A percentile compares a stretch with the other conserved stretches of the same genome.
Evolutionary conservation across 2,797 vertebrate genomes (phyloP).

Genomic region (Anguilla anguilla): DNA sequence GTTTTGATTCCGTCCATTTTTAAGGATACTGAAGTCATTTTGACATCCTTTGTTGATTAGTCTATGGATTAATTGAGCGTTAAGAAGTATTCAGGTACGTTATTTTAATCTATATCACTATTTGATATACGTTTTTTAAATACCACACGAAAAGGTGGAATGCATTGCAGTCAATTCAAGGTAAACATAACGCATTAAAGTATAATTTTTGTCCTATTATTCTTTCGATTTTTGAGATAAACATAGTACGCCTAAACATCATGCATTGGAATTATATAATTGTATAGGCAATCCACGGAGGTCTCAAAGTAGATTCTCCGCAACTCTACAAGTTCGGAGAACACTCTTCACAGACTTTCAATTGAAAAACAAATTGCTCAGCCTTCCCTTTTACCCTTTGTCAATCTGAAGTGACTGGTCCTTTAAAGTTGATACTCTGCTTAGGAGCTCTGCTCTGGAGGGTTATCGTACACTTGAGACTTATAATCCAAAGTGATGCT

Average conservation of each 20-base stretch:
- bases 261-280: conserved; percentile 27
- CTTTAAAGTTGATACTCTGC: conserved; percentile 45
- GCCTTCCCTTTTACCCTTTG: conserved; percentile 44
- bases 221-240: neutral
- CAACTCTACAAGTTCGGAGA: conserved; percentile 45
- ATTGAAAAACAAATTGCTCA: conserved; percentile 47
- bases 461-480: conserved; percentile 53
- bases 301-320: conserved; percentile 37
- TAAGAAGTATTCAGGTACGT: neutral
- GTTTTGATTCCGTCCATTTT: neutral
- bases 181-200: neutral
- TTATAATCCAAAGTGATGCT: conserved; percentile 61
- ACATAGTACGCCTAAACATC: neutral
- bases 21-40: neutral
- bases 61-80: neutral
- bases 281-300: conserved; percentile 35
- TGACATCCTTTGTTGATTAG: neutral
- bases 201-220: neutral
- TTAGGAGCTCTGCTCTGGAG: conserved; percentile 35
- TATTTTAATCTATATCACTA: too few species aligned
- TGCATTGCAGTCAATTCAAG: neutral
- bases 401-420: conserved; percentile 49
- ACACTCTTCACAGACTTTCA: conserved; percentile 39
- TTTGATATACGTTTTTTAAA: neutral
- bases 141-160: neutral